A percentile compares a stretch with the other conserved stretches of the same genome.
Evolutionary conservation across 2,113 vertebrate genomes (phyloP).

Genomic region (Zosterops lateralis): DNA sequence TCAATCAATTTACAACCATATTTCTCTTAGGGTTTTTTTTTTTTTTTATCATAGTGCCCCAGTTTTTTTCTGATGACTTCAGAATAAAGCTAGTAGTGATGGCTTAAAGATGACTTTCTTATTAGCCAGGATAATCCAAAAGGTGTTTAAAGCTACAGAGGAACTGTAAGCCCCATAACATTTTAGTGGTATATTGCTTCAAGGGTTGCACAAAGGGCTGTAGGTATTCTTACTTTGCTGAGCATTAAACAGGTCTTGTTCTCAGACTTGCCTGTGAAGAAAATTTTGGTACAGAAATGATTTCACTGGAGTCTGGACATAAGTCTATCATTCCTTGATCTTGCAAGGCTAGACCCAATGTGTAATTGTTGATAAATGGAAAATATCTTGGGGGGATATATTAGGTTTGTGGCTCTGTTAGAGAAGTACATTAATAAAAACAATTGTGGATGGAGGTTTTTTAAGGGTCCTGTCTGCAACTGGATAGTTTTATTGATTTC

Average conservation of each 20-base stretch:
- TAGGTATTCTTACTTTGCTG: background rate
- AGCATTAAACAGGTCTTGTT: background rate
- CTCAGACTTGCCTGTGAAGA: background rate
- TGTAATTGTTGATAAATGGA: background rate
- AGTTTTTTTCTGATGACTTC: background rate
- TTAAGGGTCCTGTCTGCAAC: background rate
- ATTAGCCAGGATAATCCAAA: background rate
- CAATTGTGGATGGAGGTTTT: background rate
- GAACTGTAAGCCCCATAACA: background rate
- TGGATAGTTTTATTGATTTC: background rate
- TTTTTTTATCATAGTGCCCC: background rate
- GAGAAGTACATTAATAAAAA: background rate
- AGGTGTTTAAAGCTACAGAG: background rate
- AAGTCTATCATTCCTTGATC: background rate
- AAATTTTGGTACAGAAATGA: background rate
- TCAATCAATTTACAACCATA: slow-evolving; percentile 21
- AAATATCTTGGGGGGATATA: background rate
- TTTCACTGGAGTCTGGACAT: background rate
- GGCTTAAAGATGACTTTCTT: background rate
- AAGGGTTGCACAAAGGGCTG: accelerated
- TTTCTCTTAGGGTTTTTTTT: background rate
- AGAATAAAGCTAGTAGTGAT: background rate
- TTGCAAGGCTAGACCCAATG: background rate
- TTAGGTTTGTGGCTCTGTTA: background rate
- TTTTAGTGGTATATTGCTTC: background rate